Evolutionary conservation across 1,140 invertebrate genomes (phyloP).

Genomic region (Ceratoteleas bidentatus): DNA sequence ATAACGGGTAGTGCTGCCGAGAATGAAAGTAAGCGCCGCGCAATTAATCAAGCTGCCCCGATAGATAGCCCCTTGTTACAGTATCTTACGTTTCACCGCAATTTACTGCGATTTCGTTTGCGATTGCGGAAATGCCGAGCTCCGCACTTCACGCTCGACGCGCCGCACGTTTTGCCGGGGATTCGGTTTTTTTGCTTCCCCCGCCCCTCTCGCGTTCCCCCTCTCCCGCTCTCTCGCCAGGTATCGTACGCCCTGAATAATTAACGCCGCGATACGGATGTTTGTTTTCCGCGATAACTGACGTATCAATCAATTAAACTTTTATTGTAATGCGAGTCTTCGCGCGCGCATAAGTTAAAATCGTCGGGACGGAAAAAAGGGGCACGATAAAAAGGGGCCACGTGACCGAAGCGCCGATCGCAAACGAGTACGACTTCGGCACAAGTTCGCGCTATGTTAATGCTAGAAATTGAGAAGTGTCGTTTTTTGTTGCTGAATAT

Average conservation of each 20-base stretch:
- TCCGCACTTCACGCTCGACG: slow-evolving; percentile 59
- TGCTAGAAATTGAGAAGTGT: slow-evolving; percentile 22
- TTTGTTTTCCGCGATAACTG: slow-evolving; percentile 42
- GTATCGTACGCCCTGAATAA: slow-evolving; percentile 34
- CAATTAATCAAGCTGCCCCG: slow-evolving; percentile 65
- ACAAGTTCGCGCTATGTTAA: slow-evolving; percentile 16
- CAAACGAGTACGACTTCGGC: background rate
- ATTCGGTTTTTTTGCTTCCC: slow-evolving; percentile 8
- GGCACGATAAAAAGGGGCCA: background rate
- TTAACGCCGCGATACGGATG: slow-evolving; percentile 43
- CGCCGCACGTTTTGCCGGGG: slow-evolving; percentile 26
- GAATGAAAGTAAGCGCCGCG: slow-evolving; percentile 59
- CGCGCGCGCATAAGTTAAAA: slow-evolving; percentile 29
- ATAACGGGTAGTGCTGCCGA: slow-evolving; percentile 35
- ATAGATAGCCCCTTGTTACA: slow-evolving; percentile 65
- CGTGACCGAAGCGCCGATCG: background rate
- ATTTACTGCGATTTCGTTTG: slow-evolving; percentile 60
- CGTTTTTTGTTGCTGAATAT: slow-evolving; percentile 18
- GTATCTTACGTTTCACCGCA: slow-evolving; percentile 64
- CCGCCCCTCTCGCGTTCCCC: slow-evolving; percentile 6
- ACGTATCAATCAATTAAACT: slow-evolving; percentile 41
- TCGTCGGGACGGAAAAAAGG: background rate
- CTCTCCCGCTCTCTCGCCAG: slow-evolving; percentile 3
- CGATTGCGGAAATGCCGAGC: slow-evolving; percentile 55
- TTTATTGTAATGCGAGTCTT: slow-evolving; percentile 34